Conservation (phyloP, 2,888 invertebrate species). For the Isoperla grammatica region DNA sequence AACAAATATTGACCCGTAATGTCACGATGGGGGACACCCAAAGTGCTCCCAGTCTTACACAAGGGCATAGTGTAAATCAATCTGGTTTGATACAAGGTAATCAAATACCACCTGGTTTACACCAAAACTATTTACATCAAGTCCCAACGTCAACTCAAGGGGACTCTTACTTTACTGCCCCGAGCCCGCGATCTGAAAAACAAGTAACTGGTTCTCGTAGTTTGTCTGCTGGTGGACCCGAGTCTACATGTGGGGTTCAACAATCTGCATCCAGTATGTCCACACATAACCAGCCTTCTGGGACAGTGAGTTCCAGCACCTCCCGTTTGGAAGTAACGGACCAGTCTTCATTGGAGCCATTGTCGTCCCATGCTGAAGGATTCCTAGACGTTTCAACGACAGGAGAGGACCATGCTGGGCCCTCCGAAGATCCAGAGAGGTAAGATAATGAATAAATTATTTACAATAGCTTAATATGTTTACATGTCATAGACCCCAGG, state of each 20-base stretch:
- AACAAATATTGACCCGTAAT: constrained; percentile 14
- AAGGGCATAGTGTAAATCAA: not conserved
- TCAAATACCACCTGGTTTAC: not conserved
- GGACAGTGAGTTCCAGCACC: not conserved
- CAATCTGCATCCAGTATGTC: not conserved
- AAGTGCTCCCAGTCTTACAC: not conserved
- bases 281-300: not conserved
- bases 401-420: not conserved
- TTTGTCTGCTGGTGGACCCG: not conserved
- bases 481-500: not conserved
- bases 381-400: not conserved
- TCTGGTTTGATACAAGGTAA: not conserved
- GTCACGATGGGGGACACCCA: not conserved
- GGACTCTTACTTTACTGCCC: not conserved
- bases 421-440: constrained; percentile 18
- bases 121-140: constrained; percentile 4
- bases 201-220: not conserved
- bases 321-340: not conserved
- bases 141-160: not conserved
- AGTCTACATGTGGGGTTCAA: not conserved
- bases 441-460: not conserved
- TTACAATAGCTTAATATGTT: not conserved
- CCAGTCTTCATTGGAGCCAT: not conserved
- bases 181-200: not conserved
- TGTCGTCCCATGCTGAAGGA: not conserved